Evolutionary conservation across 2,888 invertebrate species (phyloP), one percentile per base, ranked within the genome.

Genomic region (Pyrochroa serraticornis): DNA sequence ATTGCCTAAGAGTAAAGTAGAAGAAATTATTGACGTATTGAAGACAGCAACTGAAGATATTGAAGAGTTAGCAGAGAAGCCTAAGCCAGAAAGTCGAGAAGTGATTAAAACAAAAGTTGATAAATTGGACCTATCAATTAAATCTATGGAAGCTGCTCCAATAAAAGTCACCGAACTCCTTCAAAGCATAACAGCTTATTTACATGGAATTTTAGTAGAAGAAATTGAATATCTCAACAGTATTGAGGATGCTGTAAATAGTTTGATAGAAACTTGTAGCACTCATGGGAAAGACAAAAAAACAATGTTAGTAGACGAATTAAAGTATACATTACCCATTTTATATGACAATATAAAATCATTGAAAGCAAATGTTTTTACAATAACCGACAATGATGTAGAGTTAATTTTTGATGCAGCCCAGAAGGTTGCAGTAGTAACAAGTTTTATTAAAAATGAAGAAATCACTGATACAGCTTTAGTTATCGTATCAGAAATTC

Each of bases 361-460:
- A 39, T 7, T 14, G 22, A 22, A 22, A 5, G 5, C 2, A 3
- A 22, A 22, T 22, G 2, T 5, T 22, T 22, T 5, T 2, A 7
- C 33, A 36, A 6, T 43, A 2, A 22, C 7, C 35, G 37, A 60
- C 7, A 31, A 3, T 38, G 46, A 51, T 35, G 5, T 31, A 32
- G 9, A 38, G 10, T 37, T 38, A 31, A 58, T 67, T n/a, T 53
- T 8, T 14, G 58, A 58, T 45, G 68, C 70, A 44, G 43, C 67
- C 10, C 52, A 66, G 12, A 39, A 9, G 5, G 62, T 66, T 36
- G 55, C 54, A 55, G 35, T 58, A 5, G 55, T 58, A 12, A 2
- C 6, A 13, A 12, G 46, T 32, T 52, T 44, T 32, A 8, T 52
- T 12, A 44, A 33, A 12, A 45, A 52, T 44, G 7, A 36, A 7